phyloP scores from a whole-genome alignment of 2,797 vertebrate genomes.

The Caiman crocodilus region DNA sequence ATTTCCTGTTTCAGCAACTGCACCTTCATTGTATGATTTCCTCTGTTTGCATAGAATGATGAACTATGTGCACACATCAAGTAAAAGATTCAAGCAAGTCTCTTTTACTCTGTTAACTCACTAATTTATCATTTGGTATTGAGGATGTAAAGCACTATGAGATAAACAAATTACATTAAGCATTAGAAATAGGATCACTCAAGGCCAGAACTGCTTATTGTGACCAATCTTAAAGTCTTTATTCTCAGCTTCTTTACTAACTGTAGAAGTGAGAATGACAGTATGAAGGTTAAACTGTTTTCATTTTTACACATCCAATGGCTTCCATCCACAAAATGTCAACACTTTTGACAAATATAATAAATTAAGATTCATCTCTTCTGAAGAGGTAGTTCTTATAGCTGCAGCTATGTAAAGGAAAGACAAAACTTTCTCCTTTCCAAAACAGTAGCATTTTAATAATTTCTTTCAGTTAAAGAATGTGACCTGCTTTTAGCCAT shows the following conservation, averaged over 20 bases:
- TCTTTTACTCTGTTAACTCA: conserved; percentile 25
- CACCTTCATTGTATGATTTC: not conserved
- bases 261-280: fast-evolving
- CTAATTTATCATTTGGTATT: not conserved
- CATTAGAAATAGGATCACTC: not conserved
- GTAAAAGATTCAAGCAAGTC: not conserved
- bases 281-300: fast-evolving
- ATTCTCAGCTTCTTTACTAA: not conserved
- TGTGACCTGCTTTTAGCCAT: not conserved
- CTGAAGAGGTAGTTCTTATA: not conserved
- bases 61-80: not conserved
- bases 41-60: conserved; percentile 33
- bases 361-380: not conserved
- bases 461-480: not conserved
- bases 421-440: not conserved
- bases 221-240: not conserved
- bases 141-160: conserved; percentile 20
- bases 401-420: not conserved
- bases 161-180: conserved; percentile 29
- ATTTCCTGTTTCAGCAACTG: conserved; percentile 57
- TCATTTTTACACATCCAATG: fast-evolving
- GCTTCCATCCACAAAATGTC: not conserved
- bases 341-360: not conserved
- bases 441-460: not conserved
- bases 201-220: not conserved